These are phyloP conservation scores for Liposcelis brunnea DNA, from an alignment of 2,888 invertebrate genomes.

Conservation along the genomic window DNA sequence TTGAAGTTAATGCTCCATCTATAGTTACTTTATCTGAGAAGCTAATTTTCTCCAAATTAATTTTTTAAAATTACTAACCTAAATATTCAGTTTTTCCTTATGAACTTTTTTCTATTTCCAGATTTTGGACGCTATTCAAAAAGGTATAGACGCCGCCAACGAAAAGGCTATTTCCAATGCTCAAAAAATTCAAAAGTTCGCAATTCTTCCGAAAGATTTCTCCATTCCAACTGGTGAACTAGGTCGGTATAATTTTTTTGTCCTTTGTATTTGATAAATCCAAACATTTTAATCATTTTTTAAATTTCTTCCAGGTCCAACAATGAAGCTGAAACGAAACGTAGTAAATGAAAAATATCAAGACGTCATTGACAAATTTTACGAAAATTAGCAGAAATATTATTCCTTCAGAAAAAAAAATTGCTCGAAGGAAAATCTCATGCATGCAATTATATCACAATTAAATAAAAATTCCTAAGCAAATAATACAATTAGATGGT, in stretches of 20 bases:
- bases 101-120: too few species aligned
- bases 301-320: conserved; percentile 48
- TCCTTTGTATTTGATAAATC: background rate
- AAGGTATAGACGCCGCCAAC: conserved; percentile 62
- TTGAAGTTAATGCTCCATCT: too few species aligned
- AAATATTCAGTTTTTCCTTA: too few species aligned
- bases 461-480: too few species aligned
- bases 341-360: conserved; percentile 59
- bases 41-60: too few species aligned
- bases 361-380: conserved; percentile 62
- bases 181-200: conserved; percentile 74
- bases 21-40: too few species aligned
- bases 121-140: conserved; percentile 63
- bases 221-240: conserved; percentile 74
- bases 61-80: too few species aligned
- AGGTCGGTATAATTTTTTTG: conserved; percentile 32
- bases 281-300: too few species aligned
- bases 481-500: too few species aligned
- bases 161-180: conserved; percentile 67
- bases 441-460: too few species aligned
- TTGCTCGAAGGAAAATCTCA: too few species aligned
- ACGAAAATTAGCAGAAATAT: conserved; percentile 26
- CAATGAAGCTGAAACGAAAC: conserved; percentile 69
- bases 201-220: conserved; percentile 68
- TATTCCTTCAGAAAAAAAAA: too few species aligned